A percentile compares a stretch with the other conserved stretches of the same genome.
Conservation (phyloP, 2,888 invertebrate species). For the Brachyopa scutellaris region DNA sequence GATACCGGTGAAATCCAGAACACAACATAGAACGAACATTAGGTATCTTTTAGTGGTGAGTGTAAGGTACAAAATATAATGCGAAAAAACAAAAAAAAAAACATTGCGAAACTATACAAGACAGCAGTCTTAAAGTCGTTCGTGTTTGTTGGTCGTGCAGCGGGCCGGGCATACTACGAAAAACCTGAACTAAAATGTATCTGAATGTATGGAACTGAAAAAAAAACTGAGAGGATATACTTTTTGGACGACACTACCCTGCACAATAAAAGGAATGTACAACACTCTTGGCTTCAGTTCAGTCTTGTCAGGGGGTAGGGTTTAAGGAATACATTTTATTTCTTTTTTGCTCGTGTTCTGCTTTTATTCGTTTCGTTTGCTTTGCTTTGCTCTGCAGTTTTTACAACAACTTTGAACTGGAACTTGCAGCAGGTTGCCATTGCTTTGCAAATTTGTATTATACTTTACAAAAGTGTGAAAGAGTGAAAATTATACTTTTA, state of each 20-base stretch:
- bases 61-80: conserved; percentile 15
- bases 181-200: conserved; percentile 21
- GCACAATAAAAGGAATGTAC: conserved; percentile 18
- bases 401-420: background rate
- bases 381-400: conserved; percentile 1
- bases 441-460: background rate
- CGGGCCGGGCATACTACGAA: conserved; percentile 8
- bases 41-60: conserved; percentile 35
- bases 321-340: background rate
- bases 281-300: conserved; percentile 7
- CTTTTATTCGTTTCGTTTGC: conserved; percentile 1
- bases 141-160: conserved; percentile 19
- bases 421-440: conserved; percentile 11
- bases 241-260: conserved; percentile 23
- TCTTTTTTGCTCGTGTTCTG: background rate
- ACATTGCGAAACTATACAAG: background rate
- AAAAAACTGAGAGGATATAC: conserved; percentile 2
- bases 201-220: conserved; percentile 14
- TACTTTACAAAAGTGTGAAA: no score
- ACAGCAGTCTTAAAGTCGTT: conserved; percentile 21
- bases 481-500: no score
- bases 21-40: conserved; percentile 10
- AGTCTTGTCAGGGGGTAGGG: background rate
- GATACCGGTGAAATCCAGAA: conserved; percentile 26
- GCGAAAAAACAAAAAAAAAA: conserved; percentile 7